Evolutionary conservation across 1,140 invertebrate species (phyloP).

Genomic region (Drosophila paulistorum): DNA sequence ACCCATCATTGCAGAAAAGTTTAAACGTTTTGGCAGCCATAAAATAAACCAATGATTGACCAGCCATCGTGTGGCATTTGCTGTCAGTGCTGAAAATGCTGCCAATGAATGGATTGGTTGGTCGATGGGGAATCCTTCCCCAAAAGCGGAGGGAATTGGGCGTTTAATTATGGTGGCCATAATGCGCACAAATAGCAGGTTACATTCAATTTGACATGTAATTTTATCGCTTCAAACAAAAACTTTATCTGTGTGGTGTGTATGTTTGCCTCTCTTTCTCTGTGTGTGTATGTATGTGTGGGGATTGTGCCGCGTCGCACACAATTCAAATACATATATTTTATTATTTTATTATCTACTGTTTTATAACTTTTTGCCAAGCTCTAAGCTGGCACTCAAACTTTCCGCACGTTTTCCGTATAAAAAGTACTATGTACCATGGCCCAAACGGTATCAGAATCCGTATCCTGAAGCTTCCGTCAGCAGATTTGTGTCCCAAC

Average conservation of each 20-base stretch:
- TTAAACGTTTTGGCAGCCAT: constrained; percentile 58
- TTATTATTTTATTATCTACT: constrained; percentile 82
- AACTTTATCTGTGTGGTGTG: constrained; percentile 45
- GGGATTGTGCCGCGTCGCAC: constrained; percentile 45
- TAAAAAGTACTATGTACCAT: constrained; percentile 64
- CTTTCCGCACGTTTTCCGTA: constrained; percentile 80
- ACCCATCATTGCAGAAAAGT: constrained; percentile 56
- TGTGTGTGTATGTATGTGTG: constrained; percentile 7
- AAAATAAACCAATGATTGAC: constrained; percentile 77
- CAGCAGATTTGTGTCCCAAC: constrained; percentile 72
- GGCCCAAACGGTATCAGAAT: constrained; percentile 2
- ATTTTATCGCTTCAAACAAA: constrained; percentile 73
- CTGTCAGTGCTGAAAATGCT: constrained; percentile 5
- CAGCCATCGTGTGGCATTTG: constrained; percentile 64
- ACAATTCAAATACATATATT: constrained; percentile 80
- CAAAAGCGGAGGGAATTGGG: constrained; percentile 21
- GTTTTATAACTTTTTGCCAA: constrained; percentile 75
- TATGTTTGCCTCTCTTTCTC: not conserved
- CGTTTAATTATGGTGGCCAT: constrained; percentile 73
- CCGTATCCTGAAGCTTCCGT: constrained; percentile 69
- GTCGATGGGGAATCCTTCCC: not conserved
- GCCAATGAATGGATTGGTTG: constrained; percentile 8
- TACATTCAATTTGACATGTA: constrained; percentile 81
- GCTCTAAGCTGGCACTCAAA: constrained; percentile 78
- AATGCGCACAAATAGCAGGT: constrained; percentile 78